phyloP scores from a whole-genome alignment of 2,888 invertebrate genomes.

The Nomada fucata region DNA sequence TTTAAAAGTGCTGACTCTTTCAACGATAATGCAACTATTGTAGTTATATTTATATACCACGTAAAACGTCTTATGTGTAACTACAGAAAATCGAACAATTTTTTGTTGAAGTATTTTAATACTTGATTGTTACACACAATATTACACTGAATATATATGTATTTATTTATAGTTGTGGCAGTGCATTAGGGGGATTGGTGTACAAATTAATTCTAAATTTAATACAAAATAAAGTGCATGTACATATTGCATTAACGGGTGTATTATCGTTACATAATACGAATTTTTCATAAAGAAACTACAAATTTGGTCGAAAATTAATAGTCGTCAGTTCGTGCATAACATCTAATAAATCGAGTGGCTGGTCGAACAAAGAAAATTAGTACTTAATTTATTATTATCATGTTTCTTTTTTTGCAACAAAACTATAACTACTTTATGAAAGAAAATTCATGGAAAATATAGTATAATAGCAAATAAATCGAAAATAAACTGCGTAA shows the following conservation, averaged over 20 bases:
- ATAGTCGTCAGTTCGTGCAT: neutral
- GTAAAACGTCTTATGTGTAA: neutral
- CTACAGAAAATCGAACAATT: neutral
- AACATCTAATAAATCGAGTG: neutral
- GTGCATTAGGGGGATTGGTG: constrained; percentile 4
- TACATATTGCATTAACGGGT: constrained; percentile 13
- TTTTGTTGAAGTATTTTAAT: neutral
- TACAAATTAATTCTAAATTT: neutral
- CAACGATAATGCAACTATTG: no score
- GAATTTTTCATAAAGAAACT: constrained; percentile 9
- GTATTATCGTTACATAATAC: constrained; percentile 53
- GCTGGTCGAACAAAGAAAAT: neutral
- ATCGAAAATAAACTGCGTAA: neutral
- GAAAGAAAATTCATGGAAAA: constrained; percentile 20
- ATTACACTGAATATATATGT: neutral
- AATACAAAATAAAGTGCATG: neutral
- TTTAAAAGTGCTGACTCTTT: no score
- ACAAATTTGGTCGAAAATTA: neutral
- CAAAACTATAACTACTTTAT: neutral
- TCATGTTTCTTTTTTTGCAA: neutral
- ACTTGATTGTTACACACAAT: neutral
- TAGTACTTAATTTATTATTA: constrained; percentile 1
- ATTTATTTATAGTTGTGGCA: neutral
- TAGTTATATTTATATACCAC: no score
- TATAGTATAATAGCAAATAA: neutral